Percentiles rank a stretch among this genome's conserved stretches.
Conservation (phyloP, 2,888 invertebrate species). For the Chirona hameri region DNA sequence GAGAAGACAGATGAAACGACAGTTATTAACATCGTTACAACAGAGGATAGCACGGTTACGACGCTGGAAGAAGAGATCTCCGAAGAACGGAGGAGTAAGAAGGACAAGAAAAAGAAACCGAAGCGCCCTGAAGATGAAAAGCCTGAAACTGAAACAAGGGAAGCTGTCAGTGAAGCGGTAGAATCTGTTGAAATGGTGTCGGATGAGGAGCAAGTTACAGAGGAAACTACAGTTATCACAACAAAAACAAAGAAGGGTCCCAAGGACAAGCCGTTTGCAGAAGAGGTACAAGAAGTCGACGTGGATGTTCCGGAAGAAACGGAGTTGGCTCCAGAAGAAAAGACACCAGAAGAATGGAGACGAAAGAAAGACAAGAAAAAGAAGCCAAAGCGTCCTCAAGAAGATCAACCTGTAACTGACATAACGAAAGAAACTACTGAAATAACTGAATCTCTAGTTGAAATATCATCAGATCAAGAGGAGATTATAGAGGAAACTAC, state of each 20-base stretch:
- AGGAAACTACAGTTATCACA: background rate
- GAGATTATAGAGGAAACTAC: conserved; percentile 40
- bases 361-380: conserved; percentile 40
- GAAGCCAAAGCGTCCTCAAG: background rate
- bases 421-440: background rate
- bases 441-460: background rate
- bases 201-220: background rate
- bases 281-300: conserved; percentile 39
- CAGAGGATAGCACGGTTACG: background rate
- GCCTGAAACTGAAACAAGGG: background rate
- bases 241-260: background rate
- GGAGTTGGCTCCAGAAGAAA: conserved; percentile 30
- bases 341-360: conserved; percentile 36
- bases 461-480: conserved; percentile 42
- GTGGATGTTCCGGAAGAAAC: background rate
- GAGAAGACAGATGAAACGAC: background rate
- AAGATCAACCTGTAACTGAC: background rate
- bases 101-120: background rate
- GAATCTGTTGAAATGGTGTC: background rate
- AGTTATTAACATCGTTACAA: background rate
- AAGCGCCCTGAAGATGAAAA: background rate
- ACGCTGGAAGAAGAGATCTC: background rate
- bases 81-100: background rate
- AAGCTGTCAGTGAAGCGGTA: too few species aligned
- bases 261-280: conserved; percentile 29